Percentiles rank a stretch among this genome's conserved stretches.
Evolutionary conservation across 2,113 vertebrate genomes (phyloP).

Genomic region (Ancistrus triradiatus): DNA sequence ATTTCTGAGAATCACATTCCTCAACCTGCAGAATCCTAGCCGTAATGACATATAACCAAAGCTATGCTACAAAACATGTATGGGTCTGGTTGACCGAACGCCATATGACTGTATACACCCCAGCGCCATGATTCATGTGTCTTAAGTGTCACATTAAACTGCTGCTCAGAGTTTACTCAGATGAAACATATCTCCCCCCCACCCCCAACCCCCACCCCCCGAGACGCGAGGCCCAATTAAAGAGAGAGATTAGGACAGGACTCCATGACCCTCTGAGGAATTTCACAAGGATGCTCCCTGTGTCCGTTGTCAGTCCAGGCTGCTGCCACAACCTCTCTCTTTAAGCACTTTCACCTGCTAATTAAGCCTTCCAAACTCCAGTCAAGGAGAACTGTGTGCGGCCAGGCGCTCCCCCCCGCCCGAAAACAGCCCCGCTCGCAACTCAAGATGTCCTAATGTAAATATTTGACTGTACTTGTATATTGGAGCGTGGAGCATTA

Average conservation of each 20-base stretch:
- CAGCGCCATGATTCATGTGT: constrained; percentile 33
- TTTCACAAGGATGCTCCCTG: constrained; percentile 63
- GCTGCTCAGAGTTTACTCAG: constrained; percentile 53
- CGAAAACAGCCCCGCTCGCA: constrained; percentile 50
- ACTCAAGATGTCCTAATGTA: constrained; percentile 61
- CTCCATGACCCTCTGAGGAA: constrained; percentile 75
- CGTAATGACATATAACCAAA: constrained; percentile 20
- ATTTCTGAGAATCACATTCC: constrained; percentile 17
- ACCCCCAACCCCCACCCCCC: too few species aligned
- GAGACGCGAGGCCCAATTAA: constrained; percentile 74
- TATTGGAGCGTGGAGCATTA: constrained; percentile 47
- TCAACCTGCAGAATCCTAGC: constrained; percentile 11
- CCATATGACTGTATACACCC: constrained; percentile 41
- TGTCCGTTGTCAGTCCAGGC: constrained; percentile 67
- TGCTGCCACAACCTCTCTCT: constrained; percentile 59
- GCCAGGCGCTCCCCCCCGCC: constrained; percentile 35
- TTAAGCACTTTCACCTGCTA: constrained; percentile 79
- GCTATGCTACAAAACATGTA: constrained; percentile 21
- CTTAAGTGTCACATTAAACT: constrained; percentile 12
- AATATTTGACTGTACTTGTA: constrained; percentile 66
- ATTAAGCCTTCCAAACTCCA: constrained; percentile 58
- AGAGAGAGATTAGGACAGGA: constrained; percentile 73
- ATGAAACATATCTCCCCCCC: constrained; percentile 72
- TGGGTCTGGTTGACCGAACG: constrained; percentile 8
- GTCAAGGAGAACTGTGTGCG: constrained; percentile 40